Evolutionary conservation across 2,113 vertebrate genomes (phyloP).

Genomic region (Poeciliopsis retropinna): DNA sequence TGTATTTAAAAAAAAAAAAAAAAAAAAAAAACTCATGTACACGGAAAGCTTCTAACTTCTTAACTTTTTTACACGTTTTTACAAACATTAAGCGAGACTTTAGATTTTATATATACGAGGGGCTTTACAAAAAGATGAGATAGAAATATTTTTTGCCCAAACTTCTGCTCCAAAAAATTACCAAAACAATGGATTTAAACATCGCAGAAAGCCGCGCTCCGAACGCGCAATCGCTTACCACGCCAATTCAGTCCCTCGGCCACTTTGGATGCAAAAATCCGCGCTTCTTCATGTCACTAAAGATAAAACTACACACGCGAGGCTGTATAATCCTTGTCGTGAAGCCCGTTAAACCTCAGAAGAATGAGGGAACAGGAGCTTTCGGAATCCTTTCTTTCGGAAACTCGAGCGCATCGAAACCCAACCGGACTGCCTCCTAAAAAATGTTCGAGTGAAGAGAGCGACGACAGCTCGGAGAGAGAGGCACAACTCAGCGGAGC

Average conservation of each 20-base stretch:
- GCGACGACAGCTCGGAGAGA: conserved; percentile 53
- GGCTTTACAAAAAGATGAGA: not conserved
- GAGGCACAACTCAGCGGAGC: conserved; percentile 54
- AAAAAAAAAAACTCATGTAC: not conserved
- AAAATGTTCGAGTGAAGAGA: conserved; percentile 58
- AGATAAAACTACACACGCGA: conserved; percentile 22
- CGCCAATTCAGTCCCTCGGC: conserved; percentile 56
- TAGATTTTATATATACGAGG: too few species aligned
- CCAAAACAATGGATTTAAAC: conserved; percentile 18
- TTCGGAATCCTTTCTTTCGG: not conserved
- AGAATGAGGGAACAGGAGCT: not conserved
- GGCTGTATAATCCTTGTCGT: conserved; percentile 7
- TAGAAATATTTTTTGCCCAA: not conserved
- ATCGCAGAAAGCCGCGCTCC: conserved; percentile 14
- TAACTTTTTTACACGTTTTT: not conserved
- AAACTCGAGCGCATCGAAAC: conserved; percentile 13
- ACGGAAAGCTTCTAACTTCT: not conserved
- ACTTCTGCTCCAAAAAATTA: not conserved
- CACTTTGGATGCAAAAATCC: conserved; percentile 64
- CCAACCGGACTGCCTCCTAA: conserved; percentile 33
- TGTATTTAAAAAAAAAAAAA: not conserved
- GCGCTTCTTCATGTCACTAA: conserved; percentile 60
- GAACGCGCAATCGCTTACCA: conserved; percentile 48
- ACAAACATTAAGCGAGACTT: not conserved
- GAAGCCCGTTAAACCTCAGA: conserved; percentile 7